Conservation (phyloP, 2,113 vertebrate species). For the Anoura caudifer region DNA sequence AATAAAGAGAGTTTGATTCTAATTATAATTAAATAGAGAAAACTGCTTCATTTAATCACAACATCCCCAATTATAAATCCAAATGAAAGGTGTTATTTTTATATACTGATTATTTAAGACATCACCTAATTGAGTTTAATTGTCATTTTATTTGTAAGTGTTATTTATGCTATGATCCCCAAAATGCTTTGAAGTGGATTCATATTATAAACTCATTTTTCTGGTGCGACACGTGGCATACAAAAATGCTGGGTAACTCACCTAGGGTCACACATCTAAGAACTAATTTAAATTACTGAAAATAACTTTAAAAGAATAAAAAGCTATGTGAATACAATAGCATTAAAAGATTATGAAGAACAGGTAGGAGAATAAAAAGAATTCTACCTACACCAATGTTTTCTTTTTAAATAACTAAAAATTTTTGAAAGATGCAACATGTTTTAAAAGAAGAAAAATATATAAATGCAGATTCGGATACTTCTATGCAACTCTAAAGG, state of each 20-base stretch:
- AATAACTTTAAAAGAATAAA: slow-evolving; percentile 51
- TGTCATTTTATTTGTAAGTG: slow-evolving; percentile 49
- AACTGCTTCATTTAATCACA: slow-evolving; percentile 32
- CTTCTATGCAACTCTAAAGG: not conserved
- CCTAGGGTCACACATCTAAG: not conserved
- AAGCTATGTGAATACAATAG: slow-evolving; percentile 25
- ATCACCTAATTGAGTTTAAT: slow-evolving; percentile 43
- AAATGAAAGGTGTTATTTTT: slow-evolving; percentile 38
- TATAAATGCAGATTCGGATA: not conserved
- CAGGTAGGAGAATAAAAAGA: not conserved
- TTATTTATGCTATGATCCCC: slow-evolving; percentile 47
- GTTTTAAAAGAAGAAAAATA: not conserved
- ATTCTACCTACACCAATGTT: not conserved
- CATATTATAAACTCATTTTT: slow-evolving; percentile 56
- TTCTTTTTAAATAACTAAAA: not conserved
- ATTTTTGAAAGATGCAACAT: not conserved
- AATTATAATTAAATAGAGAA: slow-evolving; percentile 34
- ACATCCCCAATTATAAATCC: slow-evolving; percentile 24
- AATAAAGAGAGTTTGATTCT: slow-evolving; percentile 42
- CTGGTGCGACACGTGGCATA: not conserved
- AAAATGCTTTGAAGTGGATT: slow-evolving; percentile 58
- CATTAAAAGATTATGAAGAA: slow-evolving; percentile 23
- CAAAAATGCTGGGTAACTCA: slow-evolving; percentile 9
- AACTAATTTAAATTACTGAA: slow-evolving; percentile 53
- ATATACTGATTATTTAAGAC: slow-evolving; percentile 46